phyloP scores from a whole-genome alignment of 92 coral and sea anemone genomes.

The Metridium senile region DNA sequence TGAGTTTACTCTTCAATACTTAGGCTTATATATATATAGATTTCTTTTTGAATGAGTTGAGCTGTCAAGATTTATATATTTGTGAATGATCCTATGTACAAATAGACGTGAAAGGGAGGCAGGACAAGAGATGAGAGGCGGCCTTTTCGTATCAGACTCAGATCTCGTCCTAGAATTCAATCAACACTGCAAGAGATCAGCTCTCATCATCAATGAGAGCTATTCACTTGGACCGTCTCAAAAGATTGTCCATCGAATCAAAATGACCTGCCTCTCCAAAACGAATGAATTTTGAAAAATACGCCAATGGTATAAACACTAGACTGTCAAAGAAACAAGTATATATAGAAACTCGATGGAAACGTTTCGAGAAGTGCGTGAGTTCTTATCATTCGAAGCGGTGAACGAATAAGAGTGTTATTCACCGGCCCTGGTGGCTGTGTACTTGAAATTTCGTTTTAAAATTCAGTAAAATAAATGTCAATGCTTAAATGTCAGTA shows the following conservation, averaged over 20 bases:
- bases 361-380: slow-evolving; percentile 27
- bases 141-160: slow-evolving; percentile 39
- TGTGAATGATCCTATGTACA: slow-evolving; percentile 50
- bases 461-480: slow-evolving; percentile 32
- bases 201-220: slow-evolving; percentile 50
- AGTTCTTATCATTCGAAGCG: slow-evolving; percentile 44
- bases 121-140: slow-evolving; percentile 40
- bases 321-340: slow-evolving; percentile 29
- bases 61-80: slow-evolving; percentile 51
- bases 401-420: slow-evolving; percentile 37
- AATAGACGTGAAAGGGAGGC: slow-evolving; percentile 41
- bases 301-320: slow-evolving; percentile 25
- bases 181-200: slow-evolving; percentile 58
- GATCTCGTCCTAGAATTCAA: slow-evolving; percentile 43
- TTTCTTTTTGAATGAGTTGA: slow-evolving; percentile 40
- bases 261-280: slow-evolving; percentile 27
- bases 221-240: slow-evolving; percentile 30
- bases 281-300: slow-evolving; percentile 36
- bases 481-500: slow-evolving; percentile 18
- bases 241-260: slow-evolving; percentile 23
- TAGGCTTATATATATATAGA: slow-evolving; percentile 25
- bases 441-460: slow-evolving; percentile 17
- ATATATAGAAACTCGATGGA: slow-evolving; percentile 32
- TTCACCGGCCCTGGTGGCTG: slow-evolving; percentile 29
- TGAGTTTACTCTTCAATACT: slow-evolving; percentile 26